Evolutionary conservation across 2,888 invertebrate genomes (phyloP).

Genomic region (Ypsolopha sequella): DNA sequence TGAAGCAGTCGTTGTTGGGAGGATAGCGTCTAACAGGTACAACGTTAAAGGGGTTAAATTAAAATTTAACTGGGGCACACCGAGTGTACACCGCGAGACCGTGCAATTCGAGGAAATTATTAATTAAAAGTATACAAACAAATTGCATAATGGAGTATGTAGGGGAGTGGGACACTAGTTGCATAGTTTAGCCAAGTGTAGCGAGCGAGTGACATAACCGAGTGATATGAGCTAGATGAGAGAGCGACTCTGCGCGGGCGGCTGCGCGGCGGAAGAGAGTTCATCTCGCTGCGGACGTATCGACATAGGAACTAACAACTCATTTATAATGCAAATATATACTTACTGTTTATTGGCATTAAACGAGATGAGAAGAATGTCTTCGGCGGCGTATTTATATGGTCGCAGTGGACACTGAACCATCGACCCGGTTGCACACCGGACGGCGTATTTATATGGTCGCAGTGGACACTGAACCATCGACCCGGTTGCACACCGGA

Average conservation of each 20-base stretch:
- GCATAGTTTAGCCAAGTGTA: slow-evolving; percentile 3
- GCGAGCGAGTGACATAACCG: slow-evolving; percentile 1
- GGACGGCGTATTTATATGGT: no score
- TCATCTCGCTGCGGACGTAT: slow-evolving; percentile 32
- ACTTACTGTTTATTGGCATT: neutral
- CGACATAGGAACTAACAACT: slow-evolving; percentile 14
- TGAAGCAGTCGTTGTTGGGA: no score
- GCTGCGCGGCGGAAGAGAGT: slow-evolving; percentile 30
- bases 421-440: no score
- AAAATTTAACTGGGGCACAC: neutral
- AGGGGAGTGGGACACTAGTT: slow-evolving; percentile 27
- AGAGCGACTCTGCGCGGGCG: neutral
- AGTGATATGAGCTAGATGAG: neutral
- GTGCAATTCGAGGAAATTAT: slow-evolving; percentile 11
- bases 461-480: no score
- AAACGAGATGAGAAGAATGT: no score
- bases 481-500: no score
- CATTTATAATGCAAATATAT: neutral
- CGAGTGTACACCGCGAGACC: neutral
- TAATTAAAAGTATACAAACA: slow-evolving; percentile 14
- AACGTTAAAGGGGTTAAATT: neutral
- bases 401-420: no score
- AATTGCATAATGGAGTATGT: slow-evolving; percentile 29
- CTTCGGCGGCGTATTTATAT: no score
- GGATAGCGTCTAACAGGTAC: no score